Evolutionary conservation across 30 jellyfish, hydroid and myxozoan genomes (phyloP), one percentile per base, ranked within the genome.

Genomic region (Aurelia aurita complex sp. Pacific): DNA sequence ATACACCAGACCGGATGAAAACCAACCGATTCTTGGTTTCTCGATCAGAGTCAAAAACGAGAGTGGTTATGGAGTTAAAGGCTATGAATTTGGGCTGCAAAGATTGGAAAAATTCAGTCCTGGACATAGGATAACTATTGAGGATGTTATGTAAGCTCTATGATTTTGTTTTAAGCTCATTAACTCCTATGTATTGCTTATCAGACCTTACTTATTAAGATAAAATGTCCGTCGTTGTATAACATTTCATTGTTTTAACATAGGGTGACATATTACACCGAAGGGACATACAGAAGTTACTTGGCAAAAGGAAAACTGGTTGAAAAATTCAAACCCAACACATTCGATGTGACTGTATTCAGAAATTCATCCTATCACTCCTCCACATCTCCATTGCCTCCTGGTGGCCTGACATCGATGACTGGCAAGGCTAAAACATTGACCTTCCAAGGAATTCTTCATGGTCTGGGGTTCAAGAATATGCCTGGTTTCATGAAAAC

Each of bases 251-350:
- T 74, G 2, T 7, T 9, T 13, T 14, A 13, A 16, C 17, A 4
- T 40, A 94, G 99, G 85, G 63, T 94, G 73, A 94, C 99, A 2
- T 94, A 88, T 67, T 94, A 94, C 81, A 82, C 96, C 0, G 99
- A 94, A 71, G 97, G 99, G 15, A 74, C 93, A 42, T 85, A 85
- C 87, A 90, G 86, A 43, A 89, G 99, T 34, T 79, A 50, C 68
- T 72, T 94, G 40, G 99, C 99, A 61, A 94, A 94, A 74, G 99
- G 99, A 13, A 80, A 94, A 32, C 81, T 67, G 64, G 57, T 46
- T 7, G 84, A 68, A 73, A 76, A 83, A 65, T 94, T 94, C 77
- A 70, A 64, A 70, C 97, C 97, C 16, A 68, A 81, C 11, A 71
- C 86, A 11, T 94, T 88, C 72, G 90, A 80, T 29, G 89, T 81